Evolutionary conservation across 2,888 invertebrate species (phyloP), one percentile per base, ranked within the genome.

Genomic region (Hypomecis atomaria): DNA sequence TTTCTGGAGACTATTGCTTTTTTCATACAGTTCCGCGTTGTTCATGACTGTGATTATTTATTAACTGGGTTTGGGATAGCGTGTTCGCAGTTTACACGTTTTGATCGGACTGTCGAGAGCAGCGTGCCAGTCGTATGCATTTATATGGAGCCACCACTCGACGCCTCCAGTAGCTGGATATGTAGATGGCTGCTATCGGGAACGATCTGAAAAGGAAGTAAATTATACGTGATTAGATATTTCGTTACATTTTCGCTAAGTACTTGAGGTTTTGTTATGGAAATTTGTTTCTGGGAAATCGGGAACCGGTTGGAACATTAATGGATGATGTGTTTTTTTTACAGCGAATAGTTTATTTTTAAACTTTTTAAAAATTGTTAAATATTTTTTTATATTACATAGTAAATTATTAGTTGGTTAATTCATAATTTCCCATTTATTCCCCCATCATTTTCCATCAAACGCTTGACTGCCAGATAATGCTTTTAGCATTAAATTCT

Each of bases 1-100:
- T 67, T 94, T 94, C 82, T 97, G 97, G 59, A 96, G 83, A 55
- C 90, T 93, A 82, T 95, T 96, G 66, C 94, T 94, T 72, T 94
- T 94, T 48, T 94, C 93, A 82, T 97, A 97, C 11, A 96, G 81
- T 68, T 94, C 92, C 0, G 96, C 95, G 78, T 94, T 89, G 78
- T 96, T 95, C 81, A 86, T 88, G 66, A 47, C 63, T 45, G 11
- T 60, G 23, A 65, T 68, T 71, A 72, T 71, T 66, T 71, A 62
- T 75, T 73, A 72, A 69, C 66, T 68, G 62, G 58, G 49, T 64
- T 73, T 73, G 69, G 70, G 62, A 76, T 66, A 77, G 82, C 84
- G 85, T 87, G 86, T 79, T 81, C 81, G 85, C 75, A 76, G 76
- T 82, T 84, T 78, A 74, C 84, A 85, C 85, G 84, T 85, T 86